Base-by-base conservation (phyloP, 30 jellyfish, hydroid and myxozoan genomes). In the Aurelia aurita region DNA sequence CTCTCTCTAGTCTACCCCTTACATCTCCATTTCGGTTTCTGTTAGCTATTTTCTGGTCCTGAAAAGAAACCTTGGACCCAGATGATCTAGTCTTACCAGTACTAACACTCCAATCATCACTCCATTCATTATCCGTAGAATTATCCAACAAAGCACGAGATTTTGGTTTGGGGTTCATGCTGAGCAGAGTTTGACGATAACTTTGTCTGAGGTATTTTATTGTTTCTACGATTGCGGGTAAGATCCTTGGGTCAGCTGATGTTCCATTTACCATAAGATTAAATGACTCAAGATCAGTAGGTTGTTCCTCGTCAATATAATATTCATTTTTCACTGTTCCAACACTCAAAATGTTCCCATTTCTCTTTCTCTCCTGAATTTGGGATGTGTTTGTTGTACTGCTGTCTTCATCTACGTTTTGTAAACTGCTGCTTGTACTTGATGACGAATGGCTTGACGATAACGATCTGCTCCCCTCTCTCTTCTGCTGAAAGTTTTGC, bases 151-250 rank as follows among this genome's bases (percentile, higher is more conserved):
- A 79, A 54, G 26, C 54, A 46, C 44, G 28, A 34, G 75, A 62
- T 8, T 16, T 20, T 35, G 93, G 59, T 71, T 69, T 70, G 60
- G 86, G 87, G 51, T 69, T 70, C 85, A 45, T 70, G 53, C 32
- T 43, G 34, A 83, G 69, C 81, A 83, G 73, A 70, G 72, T 72
- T 22, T 46, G 72, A 28, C 61, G 87, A 49, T 83, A 83, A 22
- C 65, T 34, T 13, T 45, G 59, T 43, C 93, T 46, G 16, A 83
- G 87, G 65, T 83, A 70, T 71, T 51, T 31, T 1, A 83, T 34
- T 22, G 93, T 83, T 62, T 83, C 80, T 20, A 83, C 80, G 11
- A 83, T 54, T 16, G 93, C 87, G 4, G 93, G 93, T 12, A 83
- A 35, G 43, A 83, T 83, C 39, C 93, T 70, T 32, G 86, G 87